Base-by-base conservation (phyloP, 1,140 invertebrate genomes). In the Globodera ellingtonae region DNA sequence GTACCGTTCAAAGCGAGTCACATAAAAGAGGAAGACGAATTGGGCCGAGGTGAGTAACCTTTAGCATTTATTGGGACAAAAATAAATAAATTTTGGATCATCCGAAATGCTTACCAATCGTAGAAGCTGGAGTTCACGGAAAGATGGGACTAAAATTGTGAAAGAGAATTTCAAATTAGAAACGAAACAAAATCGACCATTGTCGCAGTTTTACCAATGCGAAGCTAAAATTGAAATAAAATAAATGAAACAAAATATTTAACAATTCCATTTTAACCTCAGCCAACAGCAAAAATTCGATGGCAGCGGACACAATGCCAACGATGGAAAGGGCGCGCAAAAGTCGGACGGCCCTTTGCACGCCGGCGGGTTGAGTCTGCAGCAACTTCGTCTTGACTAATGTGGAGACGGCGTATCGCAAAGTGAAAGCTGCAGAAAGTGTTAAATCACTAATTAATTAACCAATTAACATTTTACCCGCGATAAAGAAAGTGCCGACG, bases 201-300 rank as follows among this genome's bases (percentile, higher is more conserved):
- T 18, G 56, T 6, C 10, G 56, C 10, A 15, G 56, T 62, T 18
- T 62, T 62, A 6, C 56, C 56, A 62, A 62, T 10, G 18, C 56
- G 56, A 62, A 62, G 56, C 56, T 62, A 62, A 62, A 62, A 62
- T 62, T 62, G 13, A 62, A 62, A 62, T 6, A 15, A 62, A 62
- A 62, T n/a, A 62, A 62, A 62, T 62, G 0, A 62, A 62, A 13
- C 2, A 62, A 62, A 62, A 62, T 18, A 35, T 35, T 35, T 35
- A 35, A 35, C 35, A 35, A 62, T 62, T 56, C 3, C 15, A 78
- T 6, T 44, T 5, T 7, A 24, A 78, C 59, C 46, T 80, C 79
- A 21, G 79, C 52, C 15, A 80, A 24, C 0, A 80, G 56, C 15
- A 81, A 15, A 59, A 80, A 80, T 69, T 80, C 79, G 56, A 79